Percentiles rank a stretch among this genome's conserved stretches.
These are phyloP conservation scores for Craseonycteris thonglongyai DNA, from an alignment of 2,113 vertebrate genomes.

Conservation along the genomic window DNA sequence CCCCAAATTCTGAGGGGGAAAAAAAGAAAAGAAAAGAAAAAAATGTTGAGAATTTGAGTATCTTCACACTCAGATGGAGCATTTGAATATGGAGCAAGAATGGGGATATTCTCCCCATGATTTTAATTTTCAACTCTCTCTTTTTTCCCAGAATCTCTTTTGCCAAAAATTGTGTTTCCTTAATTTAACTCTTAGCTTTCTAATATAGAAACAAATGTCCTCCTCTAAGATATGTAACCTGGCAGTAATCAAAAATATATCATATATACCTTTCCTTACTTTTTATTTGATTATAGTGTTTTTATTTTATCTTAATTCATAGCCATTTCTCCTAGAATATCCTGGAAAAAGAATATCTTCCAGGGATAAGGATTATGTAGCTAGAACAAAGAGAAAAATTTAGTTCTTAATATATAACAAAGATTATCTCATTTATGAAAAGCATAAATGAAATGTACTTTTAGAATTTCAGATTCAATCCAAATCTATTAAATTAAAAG, in stretches of 20 bases:
- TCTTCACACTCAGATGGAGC: not conserved
- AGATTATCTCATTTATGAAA: not conserved
- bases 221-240: not conserved
- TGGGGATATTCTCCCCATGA: not conserved
- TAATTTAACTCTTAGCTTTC: not conserved
- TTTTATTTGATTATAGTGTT: not conserved
- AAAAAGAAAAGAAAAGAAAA: not conserved
- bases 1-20: not conserved
- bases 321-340: not conserved
- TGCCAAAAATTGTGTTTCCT: not conserved
- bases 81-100: not conserved
- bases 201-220: not conserved
- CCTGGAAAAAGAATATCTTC: not conserved
- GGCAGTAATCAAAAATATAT: not conserved
- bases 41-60: not conserved
- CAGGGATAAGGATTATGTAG: not conserved
- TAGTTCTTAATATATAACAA: not conserved
- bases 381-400: not conserved
- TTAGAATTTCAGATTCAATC: constrained; percentile 25
- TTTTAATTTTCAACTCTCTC: not conserved
- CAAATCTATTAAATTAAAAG: constrained; percentile 13
- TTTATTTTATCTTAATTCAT: not conserved
- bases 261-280: not conserved
- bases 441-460: not conserved
- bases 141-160: not conserved